A percentile compares a stretch with the other conserved stretches of the same genome.
Evolutionary conservation across 2,113 vertebrate species (phyloP).

Genomic region (Potamarius usumacintae): DNA sequence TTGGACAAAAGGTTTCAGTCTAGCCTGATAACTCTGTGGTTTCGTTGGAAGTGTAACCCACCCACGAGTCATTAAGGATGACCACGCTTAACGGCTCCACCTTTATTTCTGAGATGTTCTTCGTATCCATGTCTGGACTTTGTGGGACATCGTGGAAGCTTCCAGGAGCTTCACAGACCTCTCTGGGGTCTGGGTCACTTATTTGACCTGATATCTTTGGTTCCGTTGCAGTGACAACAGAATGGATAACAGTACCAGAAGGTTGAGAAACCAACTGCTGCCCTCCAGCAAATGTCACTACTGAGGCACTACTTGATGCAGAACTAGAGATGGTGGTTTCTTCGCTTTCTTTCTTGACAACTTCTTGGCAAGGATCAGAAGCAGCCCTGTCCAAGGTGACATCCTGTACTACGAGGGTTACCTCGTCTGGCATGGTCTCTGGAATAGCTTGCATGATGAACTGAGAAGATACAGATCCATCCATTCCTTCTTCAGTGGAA

Average conservation of each 20-base stretch:
- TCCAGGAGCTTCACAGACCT: not conserved
- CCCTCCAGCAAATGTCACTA: constrained; percentile 76
- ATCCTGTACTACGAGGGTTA: constrained; percentile 83
- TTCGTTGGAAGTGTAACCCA: constrained; percentile 38
- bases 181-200: constrained; percentile 13
- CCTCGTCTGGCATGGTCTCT: constrained; percentile 71
- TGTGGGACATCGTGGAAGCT: constrained; percentile 44
- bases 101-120: constrained; percentile 53
- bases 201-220: constrained; percentile 55
- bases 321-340: constrained; percentile 63
- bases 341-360: constrained; percentile 46
- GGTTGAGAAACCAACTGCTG: constrained; percentile 76
- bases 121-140: constrained; percentile 46
- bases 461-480: constrained; percentile 70
- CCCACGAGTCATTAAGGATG: constrained; percentile 67
- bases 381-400: constrained; percentile 74
- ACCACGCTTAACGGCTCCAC: constrained; percentile 76
- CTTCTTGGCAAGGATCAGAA: constrained; percentile 35
- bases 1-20: constrained; percentile 1
- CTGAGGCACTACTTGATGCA: constrained; percentile 66
- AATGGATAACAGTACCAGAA: constrained; percentile 77
- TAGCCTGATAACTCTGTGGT: constrained; percentile 32
- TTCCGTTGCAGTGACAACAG: constrained; percentile 82
- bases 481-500: constrained; percentile 67
- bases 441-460: constrained; percentile 83